Conservation (phyloP, 2,888 invertebrate species). For the Athetis lepigone region DNA sequence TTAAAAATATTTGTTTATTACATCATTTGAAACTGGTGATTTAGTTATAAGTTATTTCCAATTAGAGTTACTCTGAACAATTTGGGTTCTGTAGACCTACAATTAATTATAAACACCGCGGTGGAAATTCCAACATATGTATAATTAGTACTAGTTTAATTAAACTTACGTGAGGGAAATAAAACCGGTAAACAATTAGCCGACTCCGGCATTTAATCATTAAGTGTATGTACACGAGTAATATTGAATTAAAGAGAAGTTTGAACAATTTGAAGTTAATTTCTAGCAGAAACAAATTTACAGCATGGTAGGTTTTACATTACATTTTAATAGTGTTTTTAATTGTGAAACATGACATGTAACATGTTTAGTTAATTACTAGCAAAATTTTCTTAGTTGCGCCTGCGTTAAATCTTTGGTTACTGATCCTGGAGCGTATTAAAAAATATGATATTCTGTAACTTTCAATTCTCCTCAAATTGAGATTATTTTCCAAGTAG, state of each 20-base stretch:
- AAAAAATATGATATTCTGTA: too few relatives aligned
- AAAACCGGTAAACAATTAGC: constrained; percentile 44
- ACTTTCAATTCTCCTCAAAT: too few relatives aligned
- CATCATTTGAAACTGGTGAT: too few relatives aligned
- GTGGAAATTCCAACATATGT: neutral
- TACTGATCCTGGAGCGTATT: too few relatives aligned
- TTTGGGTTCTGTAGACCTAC: neutral
- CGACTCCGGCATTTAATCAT: constrained; percentile 47
- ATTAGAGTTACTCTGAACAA: neutral
- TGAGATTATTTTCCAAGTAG: too few relatives aligned
- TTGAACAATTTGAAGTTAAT: constrained; percentile 28
- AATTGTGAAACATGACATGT: too few relatives aligned
- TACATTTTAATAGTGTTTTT: neutral
- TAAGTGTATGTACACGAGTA: constrained; percentile 32
- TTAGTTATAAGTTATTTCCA: neutral
- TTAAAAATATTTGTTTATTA: too few relatives aligned
- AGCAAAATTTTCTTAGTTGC: too few relatives aligned
- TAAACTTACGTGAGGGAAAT: constrained; percentile 39
- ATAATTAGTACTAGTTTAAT: constrained; percentile 41
- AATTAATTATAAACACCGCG: constrained; percentile 4
- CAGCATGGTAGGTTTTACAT: neutral
- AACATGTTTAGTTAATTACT: too few relatives aligned
- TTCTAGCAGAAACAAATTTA: constrained; percentile 6
- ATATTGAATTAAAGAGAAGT: constrained; percentile 49
- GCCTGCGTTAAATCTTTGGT: too few relatives aligned